Conservation (phyloP, 2,888 invertebrate genomes). For the Xylocampa areola region DNA sequence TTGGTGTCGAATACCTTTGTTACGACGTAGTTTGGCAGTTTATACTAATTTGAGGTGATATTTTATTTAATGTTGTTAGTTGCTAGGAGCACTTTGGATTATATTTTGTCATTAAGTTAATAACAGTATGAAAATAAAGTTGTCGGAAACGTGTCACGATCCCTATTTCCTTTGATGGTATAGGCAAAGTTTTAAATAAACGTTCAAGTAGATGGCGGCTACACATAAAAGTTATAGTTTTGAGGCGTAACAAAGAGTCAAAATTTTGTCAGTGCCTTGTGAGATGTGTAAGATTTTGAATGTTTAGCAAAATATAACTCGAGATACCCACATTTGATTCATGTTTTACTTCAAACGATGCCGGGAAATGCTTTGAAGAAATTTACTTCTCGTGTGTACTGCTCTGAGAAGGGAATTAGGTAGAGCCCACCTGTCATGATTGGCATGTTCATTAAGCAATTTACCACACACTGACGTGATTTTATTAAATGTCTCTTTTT, state of each 20-base stretch:
- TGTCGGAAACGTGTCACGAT: conserved; percentile 4
- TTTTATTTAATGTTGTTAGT: conserved; percentile 20
- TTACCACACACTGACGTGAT: conserved; percentile 39
- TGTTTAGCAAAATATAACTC: conserved; percentile 6
- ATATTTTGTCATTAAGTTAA: conserved; percentile 12
- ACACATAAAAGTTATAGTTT: conserved; percentile 11
- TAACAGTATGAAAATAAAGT: conserved; percentile 8
- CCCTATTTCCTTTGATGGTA: conserved; percentile 17
- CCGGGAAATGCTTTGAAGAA: conserved; percentile 43
- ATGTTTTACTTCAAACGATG: conserved; percentile 25
- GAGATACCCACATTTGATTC: conserved; percentile 12
- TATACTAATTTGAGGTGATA: conserved; percentile 24
- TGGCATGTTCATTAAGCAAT: conserved; percentile 38
- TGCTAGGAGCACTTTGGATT: not conserved
- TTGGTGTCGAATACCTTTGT: conserved; percentile 18
- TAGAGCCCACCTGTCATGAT: conserved; percentile 28
- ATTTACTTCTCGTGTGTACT: conserved; percentile 25
- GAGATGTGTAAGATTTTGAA: too few species aligned
- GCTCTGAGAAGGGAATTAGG: conserved; percentile 28
- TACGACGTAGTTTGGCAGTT: conserved; percentile 13
- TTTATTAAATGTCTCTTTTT: conserved; percentile 27
- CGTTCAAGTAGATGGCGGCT: conserved; percentile 6
- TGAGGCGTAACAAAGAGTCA: not conserved
- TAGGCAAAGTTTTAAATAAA: conserved; percentile 27
- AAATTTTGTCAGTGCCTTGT: too few species aligned